Evolutionary conservation across 2,113 vertebrate genomes (phyloP).

Genomic region (Brachypodius melanocephalos): DNA sequence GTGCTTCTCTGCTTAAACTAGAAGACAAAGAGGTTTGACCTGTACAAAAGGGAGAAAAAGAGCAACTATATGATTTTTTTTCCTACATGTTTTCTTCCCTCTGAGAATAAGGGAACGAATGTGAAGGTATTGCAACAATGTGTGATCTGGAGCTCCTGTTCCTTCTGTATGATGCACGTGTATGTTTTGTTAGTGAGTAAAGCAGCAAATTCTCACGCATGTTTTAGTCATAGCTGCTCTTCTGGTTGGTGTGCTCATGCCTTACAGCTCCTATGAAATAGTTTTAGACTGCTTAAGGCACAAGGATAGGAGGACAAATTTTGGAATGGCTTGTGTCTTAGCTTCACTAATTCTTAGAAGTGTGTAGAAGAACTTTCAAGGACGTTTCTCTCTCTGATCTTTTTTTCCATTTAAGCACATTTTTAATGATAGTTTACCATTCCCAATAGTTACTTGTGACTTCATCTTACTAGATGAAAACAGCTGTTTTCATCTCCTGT

Average conservation of each 20-base stretch:
- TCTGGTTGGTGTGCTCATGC: neutral
- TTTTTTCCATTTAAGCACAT: neutral
- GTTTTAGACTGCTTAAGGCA: neutral
- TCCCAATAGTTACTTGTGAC: neutral
- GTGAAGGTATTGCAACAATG: neutral
- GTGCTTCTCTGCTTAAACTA: neutral
- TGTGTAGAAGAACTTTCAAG: neutral
- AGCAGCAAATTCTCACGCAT: neutral
- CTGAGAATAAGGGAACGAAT: neutral
- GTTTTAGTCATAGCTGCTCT: neutral
- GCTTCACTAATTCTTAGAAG: neutral
- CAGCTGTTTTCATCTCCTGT: neutral
- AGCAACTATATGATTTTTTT: neutral
- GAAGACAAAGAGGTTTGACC: neutral
- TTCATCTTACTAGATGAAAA: neutral
- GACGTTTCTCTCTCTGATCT: neutral
- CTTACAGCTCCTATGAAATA: neutral
- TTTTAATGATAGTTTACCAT: neutral
- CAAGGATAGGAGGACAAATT: neutral
- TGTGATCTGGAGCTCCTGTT: neutral
- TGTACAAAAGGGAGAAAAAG: neutral
- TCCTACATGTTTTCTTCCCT: neutral
- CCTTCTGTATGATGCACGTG: fast-evolving
- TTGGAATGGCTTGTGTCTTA: neutral
- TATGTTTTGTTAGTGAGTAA: neutral